Conservation (phyloP, 2,113 vertebrate genomes). For the Aldabrachelys gigantea region DNA sequence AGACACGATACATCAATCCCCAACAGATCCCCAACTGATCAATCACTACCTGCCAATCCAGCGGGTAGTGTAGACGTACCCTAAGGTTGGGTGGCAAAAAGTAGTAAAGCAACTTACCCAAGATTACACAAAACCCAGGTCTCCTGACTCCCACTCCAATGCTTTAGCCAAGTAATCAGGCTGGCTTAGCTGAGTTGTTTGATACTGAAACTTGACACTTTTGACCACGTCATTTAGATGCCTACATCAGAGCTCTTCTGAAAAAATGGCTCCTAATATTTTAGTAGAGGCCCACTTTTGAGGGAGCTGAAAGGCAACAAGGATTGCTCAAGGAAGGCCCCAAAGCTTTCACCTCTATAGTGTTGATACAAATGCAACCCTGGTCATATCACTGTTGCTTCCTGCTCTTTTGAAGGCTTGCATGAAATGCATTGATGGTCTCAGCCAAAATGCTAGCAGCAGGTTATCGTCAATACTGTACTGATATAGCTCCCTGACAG, state of each 20-base stretch:
- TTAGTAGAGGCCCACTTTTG: not conserved
- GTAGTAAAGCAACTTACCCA: not conserved
- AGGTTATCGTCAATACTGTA: not conserved
- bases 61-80: no score
- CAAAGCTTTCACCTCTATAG: not conserved
- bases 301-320: not conserved
- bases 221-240: not conserved
- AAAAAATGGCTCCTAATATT: not conserved
- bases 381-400: not conserved
- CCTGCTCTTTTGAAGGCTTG: not conserved
- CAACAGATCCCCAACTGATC: no score
- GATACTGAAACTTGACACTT: not conserved
- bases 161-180: not conserved
- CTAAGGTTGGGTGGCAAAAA: not conserved
- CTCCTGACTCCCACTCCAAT: not conserved
- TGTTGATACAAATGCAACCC: not conserved
- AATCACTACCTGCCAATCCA: no score
- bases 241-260: not conserved
- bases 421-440: not conserved
- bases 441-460: not conserved
- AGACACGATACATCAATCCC: no score
- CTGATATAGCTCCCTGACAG: not conserved
- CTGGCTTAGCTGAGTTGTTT: not conserved
- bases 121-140: not conserved
- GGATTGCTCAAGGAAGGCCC: not conserved